A percentile compares a stretch with the other conserved stretches of the same genome.
phyloP scores from a whole-genome alignment of 2,888 invertebrate genomes.

The Myathropa florea region DNA sequence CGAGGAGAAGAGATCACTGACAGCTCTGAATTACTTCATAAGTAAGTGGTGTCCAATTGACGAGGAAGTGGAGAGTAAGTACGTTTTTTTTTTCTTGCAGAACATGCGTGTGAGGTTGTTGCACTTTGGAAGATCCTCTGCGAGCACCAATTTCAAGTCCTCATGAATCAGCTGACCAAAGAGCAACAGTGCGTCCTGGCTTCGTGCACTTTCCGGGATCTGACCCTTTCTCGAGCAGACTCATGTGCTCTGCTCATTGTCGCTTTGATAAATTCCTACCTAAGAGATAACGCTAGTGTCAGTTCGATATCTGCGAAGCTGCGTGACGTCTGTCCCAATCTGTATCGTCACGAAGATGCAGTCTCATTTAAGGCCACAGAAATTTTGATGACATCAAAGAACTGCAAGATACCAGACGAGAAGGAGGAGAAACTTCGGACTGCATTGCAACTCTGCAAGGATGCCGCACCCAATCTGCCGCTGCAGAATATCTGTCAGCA shows the following conservation, averaged over 20 bases:
- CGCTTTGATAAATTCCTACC: constrained; percentile 93
- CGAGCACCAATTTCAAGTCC: constrained; percentile 94
- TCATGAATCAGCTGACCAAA: constrained; percentile 86
- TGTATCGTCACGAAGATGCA: constrained; percentile 97
- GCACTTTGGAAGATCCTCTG: constrained; percentile 95
- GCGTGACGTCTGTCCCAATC: constrained; percentile 94
- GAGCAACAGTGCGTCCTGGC: constrained; percentile 85
- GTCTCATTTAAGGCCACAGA: constrained; percentile 97
- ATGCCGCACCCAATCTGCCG: constrained; percentile 93
- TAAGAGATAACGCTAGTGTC: constrained; percentile 97
- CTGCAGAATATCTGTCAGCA: constrained; percentile 92
- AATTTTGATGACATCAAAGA: constrained; percentile 90
- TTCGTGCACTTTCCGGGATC: constrained; percentile 83
- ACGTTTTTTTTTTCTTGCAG: constrained; percentile 74
- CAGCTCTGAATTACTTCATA: constrained; percentile 87
- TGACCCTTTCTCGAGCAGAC: constrained; percentile 82
- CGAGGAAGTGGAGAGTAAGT: background rate
- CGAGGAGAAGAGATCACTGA: constrained; percentile 89
- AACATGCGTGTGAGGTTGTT: constrained; percentile 92
- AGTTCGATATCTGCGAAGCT: constrained; percentile 94
- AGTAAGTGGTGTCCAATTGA: constrained; percentile 78
- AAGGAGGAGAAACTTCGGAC: constrained; percentile 88
- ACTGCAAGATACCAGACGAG: constrained; percentile 87
- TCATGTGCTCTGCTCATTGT: constrained; percentile 89
- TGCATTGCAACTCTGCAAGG: constrained; percentile 92